These are phyloP conservation scores for Leptarthrus brevirostris DNA, from an alignment of 2,888 invertebrate genomes.

Conservation along the genomic window DNA sequence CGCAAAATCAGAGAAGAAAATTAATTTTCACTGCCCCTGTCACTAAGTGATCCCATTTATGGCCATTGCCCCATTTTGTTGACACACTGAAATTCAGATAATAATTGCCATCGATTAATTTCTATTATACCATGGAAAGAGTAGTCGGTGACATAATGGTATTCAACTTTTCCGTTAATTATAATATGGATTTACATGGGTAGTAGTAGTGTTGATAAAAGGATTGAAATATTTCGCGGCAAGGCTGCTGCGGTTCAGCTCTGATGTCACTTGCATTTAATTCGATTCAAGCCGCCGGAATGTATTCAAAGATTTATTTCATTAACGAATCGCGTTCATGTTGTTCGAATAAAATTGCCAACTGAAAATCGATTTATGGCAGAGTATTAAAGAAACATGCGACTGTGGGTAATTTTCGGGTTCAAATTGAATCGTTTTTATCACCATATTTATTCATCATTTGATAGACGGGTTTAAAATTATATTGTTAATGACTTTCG, in stretches of 20 bases:
- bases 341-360: background rate
- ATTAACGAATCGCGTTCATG: conserved; percentile 5
- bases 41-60: conserved; percentile 21
- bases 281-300: conserved; percentile 4
- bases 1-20: conserved; percentile 33
- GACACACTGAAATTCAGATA: conserved; percentile 26
- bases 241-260: background rate
- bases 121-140: conserved; percentile 29
- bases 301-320: conserved; percentile 36
- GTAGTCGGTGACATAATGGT: conserved; percentile 4
- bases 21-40: conserved; percentile 36
- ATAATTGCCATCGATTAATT: conserved; percentile 44
- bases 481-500: no score
- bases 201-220: conserved; percentile 25
- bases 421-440: background rate
- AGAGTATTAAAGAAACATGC: background rate
- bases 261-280: conserved; percentile 27
- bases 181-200: background rate
- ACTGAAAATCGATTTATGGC: conserved; percentile 7
- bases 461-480: no score
- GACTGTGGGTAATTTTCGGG: conserved; percentile 7
- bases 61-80: conserved; percentile 20
- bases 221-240: conserved; percentile 45
- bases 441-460: background rate
- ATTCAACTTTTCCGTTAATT: conserved; percentile 2